Evolutionary conservation across 2,888 invertebrate genomes (phyloP), one percentile per base, ranked within the genome.

Genomic region (Apamea crenata): DNA sequence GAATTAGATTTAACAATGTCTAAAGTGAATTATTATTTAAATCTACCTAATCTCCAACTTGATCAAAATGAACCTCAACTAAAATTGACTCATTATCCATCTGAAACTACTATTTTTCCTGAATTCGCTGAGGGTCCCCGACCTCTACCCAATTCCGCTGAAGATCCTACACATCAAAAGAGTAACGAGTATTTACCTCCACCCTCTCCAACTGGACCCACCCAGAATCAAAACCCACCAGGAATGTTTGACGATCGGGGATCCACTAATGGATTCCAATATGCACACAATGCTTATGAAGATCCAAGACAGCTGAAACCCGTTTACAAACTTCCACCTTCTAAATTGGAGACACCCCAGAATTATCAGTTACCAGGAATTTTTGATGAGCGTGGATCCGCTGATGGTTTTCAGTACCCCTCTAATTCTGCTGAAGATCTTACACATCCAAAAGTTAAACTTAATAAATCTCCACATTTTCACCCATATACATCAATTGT

Each of bases 1-100:
- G 59, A 61, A 16, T 29, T 68, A 36, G 61, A 82, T 66, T 29
- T 59, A 36, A 74, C 14, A 59, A 75, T 29, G 7, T 47, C 36
- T 4, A 80, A 78, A 74, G 65, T 73, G 1, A 7, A 72, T 47
- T 21, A 82, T 63, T 65, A 77, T 82, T 69, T 77, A 56, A 82
- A 73, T 82, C 5, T 53, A 40, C 66, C 25, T 7, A 25, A 56
- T 32, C 12, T 53, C 61, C 68, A 67, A 66, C 21, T 25, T 36
- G 29, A 67, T 29, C 53, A 44, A 44, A 44, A 53, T 32, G 44
- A 47, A 29, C 21, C 36, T 29, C 1, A 50, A 36, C 14, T 29
- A 36, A 65, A 32, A 44, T 29, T 53, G 4, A 21, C 1, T 29
- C 16, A 67, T 47, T 25, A 78, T 71, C 29, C 61, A 16, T 56